phyloP scores from a whole-genome alignment of 1,140 invertebrate species.

The Drosophila saltans region DNA sequence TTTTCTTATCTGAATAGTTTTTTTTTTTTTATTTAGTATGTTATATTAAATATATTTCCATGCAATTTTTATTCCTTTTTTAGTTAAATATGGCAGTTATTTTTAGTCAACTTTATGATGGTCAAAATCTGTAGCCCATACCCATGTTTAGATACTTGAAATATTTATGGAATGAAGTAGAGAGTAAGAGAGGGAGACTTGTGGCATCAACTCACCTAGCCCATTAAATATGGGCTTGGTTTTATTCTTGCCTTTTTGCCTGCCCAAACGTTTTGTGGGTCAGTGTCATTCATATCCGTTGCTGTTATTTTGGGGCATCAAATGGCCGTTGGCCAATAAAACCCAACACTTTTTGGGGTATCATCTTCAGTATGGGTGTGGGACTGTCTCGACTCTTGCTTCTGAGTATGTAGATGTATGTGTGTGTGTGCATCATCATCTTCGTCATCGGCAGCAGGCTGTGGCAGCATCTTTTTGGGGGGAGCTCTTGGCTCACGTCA shows the following conservation, averaged over 20 bases:
- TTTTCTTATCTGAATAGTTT: too few relatives aligned
- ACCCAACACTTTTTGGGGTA: slow-evolving; percentile 41
- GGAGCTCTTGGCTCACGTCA: slow-evolving; percentile 59
- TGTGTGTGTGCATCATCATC: slow-evolving; percentile 62
- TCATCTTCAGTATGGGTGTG: slow-evolving; percentile 31
- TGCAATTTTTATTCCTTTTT: background rate
- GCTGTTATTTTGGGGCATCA: slow-evolving; percentile 34
- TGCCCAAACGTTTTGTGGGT: slow-evolving; percentile 57
- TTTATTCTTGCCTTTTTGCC: slow-evolving; percentile 7
- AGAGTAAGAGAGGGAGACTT: slow-evolving; percentile 18
- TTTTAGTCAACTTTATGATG: slow-evolving; percentile 1
- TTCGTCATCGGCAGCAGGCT: slow-evolving; percentile 18
- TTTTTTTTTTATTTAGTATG: background rate
- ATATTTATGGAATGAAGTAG: slow-evolving; percentile 51
- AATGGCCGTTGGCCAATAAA: slow-evolving; percentile 56
- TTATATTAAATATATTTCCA: background rate
- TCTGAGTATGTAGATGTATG: background rate
- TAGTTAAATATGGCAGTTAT: background rate
- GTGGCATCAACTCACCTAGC: slow-evolving; percentile 36
- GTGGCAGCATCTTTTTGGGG: slow-evolving; percentile 23
- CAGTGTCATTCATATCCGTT: slow-evolving; percentile 53
- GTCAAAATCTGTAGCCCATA: background rate
- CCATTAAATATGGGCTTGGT: slow-evolving; percentile 51
- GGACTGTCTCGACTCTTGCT: slow-evolving; percentile 24
- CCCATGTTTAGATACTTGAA: slow-evolving; percentile 17